Percentiles rank a stretch among this genome's conserved stretches.
Conservation (phyloP, 2,888 invertebrate genomes). For the Nephrotoma appendiculata region DNA sequence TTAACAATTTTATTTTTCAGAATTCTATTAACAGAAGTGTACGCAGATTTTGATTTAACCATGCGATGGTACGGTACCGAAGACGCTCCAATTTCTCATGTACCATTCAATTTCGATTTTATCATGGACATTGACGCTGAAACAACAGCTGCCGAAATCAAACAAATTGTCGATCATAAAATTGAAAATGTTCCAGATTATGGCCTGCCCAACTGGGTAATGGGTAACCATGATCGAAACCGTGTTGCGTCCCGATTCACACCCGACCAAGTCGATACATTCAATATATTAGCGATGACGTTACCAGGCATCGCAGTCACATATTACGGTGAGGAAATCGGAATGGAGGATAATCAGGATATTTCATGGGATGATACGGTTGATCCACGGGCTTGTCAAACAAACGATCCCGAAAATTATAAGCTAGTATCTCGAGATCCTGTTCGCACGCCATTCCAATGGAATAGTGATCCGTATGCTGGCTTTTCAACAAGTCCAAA, state of each 20-base stretch:
- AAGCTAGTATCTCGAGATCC: slow-evolving; percentile 55
- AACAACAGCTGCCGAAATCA: slow-evolving; percentile 36
- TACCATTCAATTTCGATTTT: slow-evolving; percentile 46
- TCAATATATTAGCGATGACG: slow-evolving; percentile 68
- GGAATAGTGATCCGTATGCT: slow-evolving; percentile 39
- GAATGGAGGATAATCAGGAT: slow-evolving; percentile 45
- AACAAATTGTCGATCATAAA: slow-evolving; percentile 36
- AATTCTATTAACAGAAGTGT: slow-evolving; percentile 66
- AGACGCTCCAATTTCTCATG: slow-evolving; percentile 36
- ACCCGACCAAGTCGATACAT: slow-evolving; percentile 52
- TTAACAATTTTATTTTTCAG: slow-evolving; percentile 20
- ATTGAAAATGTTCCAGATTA: slow-evolving; percentile 37
- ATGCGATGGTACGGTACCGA: slow-evolving; percentile 48
- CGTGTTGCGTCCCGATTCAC: slow-evolving; percentile 50
- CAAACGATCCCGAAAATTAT: slow-evolving; percentile 31
- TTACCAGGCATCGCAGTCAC: slow-evolving; percentile 75
- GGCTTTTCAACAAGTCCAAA: slow-evolving; percentile 39
- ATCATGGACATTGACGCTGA: slow-evolving; percentile 33
- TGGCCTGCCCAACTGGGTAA: slow-evolving; percentile 41
- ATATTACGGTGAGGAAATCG: slow-evolving; percentile 78
- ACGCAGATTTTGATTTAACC: slow-evolving; percentile 41
- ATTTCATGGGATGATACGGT: slow-evolving; percentile 34
- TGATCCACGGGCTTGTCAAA: slow-evolving; percentile 42
- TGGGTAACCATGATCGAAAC: slow-evolving; percentile 65
- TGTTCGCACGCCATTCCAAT: slow-evolving; percentile 68